phyloP scores from a whole-genome alignment of 2,888 invertebrate species.

The Hemistola chrysoprasaria region DNA sequence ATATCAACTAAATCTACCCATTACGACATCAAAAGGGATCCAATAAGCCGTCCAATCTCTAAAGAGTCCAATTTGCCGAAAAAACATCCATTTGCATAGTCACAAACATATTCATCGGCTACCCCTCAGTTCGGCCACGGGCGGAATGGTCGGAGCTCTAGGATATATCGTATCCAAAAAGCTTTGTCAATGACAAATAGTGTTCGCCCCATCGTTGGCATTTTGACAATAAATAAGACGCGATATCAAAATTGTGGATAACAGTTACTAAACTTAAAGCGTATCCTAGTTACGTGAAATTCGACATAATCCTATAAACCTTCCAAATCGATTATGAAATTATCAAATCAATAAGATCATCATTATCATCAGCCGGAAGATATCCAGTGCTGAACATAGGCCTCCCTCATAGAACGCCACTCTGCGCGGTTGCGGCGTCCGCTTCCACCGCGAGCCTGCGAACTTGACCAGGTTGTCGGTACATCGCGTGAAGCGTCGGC shows the following conservation, averaged over 20 bases:
- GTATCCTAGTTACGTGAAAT: too few species aligned
- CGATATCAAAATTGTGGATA: slow-evolving; percentile 22
- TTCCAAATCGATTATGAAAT: too few species aligned
- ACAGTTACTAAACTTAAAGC: slow-evolving; percentile 9
- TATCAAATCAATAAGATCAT: too few species aligned
- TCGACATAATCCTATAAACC: too few species aligned
- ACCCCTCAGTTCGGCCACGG: slow-evolving; percentile 44
- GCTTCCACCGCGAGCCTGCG: too few species aligned
- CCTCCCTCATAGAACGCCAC: too few species aligned
- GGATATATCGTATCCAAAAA: slow-evolving; percentile 58
- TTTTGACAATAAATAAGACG: slow-evolving; percentile 78
- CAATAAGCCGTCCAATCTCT: slow-evolving; percentile 16
- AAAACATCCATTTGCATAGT: slow-evolving; percentile 30
- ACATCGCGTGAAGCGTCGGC: too few species aligned
- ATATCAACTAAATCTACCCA: neutral
- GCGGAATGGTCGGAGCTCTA: slow-evolving; percentile 26
- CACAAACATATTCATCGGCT: slow-evolving; percentile 47
- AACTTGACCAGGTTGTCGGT: too few species aligned
- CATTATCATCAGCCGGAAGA: too few species aligned
- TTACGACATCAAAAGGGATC: slow-evolving; percentile 5
- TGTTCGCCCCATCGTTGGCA: slow-evolving; percentile 67
- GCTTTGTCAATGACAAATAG: slow-evolving; percentile 80
- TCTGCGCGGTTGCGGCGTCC: too few species aligned
- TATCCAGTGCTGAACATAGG: too few species aligned
- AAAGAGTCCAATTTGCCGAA: slow-evolving; percentile 31